Evolutionary conservation across 1,140 invertebrate species (phyloP).

Genomic region (Drosophila paulistorum): DNA sequence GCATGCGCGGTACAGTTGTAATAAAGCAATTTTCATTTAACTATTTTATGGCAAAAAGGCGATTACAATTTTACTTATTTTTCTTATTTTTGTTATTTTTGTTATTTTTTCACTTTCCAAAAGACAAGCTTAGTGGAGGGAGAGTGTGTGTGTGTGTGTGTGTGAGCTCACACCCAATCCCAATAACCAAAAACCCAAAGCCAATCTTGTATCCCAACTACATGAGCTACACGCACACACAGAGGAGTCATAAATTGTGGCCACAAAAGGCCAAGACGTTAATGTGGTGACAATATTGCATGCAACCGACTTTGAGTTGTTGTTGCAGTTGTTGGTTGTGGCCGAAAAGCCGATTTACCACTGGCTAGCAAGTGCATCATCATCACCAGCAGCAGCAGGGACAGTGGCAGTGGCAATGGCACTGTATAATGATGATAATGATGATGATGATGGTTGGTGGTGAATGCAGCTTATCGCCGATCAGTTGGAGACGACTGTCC

Average conservation of each 20-base stretch:
- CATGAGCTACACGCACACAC: constrained; percentile 48
- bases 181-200: constrained; percentile 7
- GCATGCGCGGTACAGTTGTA: constrained; percentile 44
- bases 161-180: constrained; percentile 16
- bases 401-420: constrained; percentile 24
- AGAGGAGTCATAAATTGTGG: constrained; percentile 73
- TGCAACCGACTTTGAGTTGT: constrained; percentile 57
- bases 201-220: constrained; percentile 22
- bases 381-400: constrained; percentile 3
- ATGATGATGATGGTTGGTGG: constrained; percentile 19
- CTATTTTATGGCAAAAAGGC: constrained; percentile 73
- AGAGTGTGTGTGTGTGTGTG: too few relatives aligned
- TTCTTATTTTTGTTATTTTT: too few relatives aligned
- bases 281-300: constrained; percentile 81
- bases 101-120: constrained; percentile 72
- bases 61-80: constrained; percentile 77
- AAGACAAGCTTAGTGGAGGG: neutral
- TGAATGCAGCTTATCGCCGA: constrained; percentile 69
- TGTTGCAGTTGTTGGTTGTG: constrained; percentile 12
- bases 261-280: constrained; percentile 81
- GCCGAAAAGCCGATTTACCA: constrained; percentile 59
- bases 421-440: constrained; percentile 22
- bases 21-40: constrained; percentile 75
- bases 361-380: constrained; percentile 47
- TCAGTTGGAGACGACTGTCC: constrained; percentile 53